Percentiles rank a stretch among this genome's conserved stretches.
Conservation (phyloP, 2,797 vertebrate species). For the Bradypus variegatus region DNA sequence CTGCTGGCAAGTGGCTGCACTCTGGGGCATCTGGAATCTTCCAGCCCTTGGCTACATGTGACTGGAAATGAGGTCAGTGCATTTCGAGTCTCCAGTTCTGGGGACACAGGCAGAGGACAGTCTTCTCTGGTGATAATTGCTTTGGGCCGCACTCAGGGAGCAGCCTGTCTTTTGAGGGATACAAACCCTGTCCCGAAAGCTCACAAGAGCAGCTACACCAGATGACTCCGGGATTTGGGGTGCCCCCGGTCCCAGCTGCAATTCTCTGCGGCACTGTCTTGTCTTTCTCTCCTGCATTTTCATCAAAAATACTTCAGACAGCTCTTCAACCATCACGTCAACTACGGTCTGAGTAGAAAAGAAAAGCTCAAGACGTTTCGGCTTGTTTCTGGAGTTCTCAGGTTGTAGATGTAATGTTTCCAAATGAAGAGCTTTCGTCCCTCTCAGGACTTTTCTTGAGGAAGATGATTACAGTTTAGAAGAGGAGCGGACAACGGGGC, state of each 20-base stretch:
- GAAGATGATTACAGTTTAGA: background rate
- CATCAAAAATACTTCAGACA: constrained; percentile 3
- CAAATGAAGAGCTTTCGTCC: background rate
- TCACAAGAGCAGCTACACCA: background rate
- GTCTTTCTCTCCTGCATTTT: background rate
- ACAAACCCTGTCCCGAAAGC: background rate
- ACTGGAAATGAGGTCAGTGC: background rate
- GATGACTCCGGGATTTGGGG: background rate
- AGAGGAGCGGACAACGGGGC: background rate
- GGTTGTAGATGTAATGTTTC: background rate
- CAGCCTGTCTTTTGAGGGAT: background rate
- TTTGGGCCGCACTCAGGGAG: background rate
- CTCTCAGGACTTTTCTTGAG: background rate
- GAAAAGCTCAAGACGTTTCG: background rate
- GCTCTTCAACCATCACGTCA: background rate
- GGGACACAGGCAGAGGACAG: background rate
- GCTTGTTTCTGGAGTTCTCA: constrained; percentile 28
- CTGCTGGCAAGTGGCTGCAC: background rate
- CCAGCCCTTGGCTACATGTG: background rate
- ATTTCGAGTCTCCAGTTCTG: background rate
- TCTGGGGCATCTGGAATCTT: background rate
- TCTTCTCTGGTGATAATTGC: constrained; percentile 42
- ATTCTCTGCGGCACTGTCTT: background rate
- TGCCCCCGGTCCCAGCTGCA: background rate
- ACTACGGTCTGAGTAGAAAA: background rate